Evolutionary conservation across 2,888 invertebrate genomes (phyloP).

Genomic region (Biston stratarius): DNA sequence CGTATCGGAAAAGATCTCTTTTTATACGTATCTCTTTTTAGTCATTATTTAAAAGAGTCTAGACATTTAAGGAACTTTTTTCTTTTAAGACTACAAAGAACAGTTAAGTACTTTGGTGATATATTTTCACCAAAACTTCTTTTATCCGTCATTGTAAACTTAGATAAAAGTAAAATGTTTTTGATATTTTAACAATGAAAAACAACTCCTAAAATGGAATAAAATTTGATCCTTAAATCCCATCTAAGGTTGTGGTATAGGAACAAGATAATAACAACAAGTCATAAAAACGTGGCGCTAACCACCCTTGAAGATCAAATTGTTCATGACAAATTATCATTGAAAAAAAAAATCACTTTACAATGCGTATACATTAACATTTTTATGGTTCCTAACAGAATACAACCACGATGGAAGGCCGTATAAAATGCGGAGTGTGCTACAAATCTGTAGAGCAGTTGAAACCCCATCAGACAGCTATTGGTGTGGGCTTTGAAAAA

Average conservation of each 20-base stretch:
- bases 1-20: slow-evolving; percentile 14
- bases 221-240: slow-evolving; percentile 22
- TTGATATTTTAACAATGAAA: neutral
- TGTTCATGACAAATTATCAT: slow-evolving; percentile 57
- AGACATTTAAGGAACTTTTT: slow-evolving; percentile 20
- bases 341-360: slow-evolving; percentile 59
- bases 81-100: neutral
- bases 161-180: too few relatives aligned
- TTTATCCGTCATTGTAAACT: too few relatives aligned
- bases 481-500: slow-evolving; percentile 73
- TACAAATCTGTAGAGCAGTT: slow-evolving; percentile 68
- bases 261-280: slow-evolving; percentile 13
- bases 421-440: slow-evolving; percentile 63
- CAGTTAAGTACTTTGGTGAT: neutral
- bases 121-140: neutral
- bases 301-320: slow-evolving; percentile 49
- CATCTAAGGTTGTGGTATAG: neutral
- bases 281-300: slow-evolving; percentile 42
- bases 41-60: slow-evolving; percentile 32
- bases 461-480: slow-evolving; percentile 25
- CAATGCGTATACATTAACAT: slow-evolving; percentile 71
- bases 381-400: slow-evolving; percentile 82
- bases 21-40: slow-evolving; percentile 15
- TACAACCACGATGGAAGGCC: slow-evolving; percentile 71
- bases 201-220: neutral